A percentile compares a stretch with the other conserved stretches of the same genome.
These are phyloP conservation scores for Caranx ignobilis DNA, from an alignment of 2,113 vertebrate species.

Conservation along the genomic window DNA sequence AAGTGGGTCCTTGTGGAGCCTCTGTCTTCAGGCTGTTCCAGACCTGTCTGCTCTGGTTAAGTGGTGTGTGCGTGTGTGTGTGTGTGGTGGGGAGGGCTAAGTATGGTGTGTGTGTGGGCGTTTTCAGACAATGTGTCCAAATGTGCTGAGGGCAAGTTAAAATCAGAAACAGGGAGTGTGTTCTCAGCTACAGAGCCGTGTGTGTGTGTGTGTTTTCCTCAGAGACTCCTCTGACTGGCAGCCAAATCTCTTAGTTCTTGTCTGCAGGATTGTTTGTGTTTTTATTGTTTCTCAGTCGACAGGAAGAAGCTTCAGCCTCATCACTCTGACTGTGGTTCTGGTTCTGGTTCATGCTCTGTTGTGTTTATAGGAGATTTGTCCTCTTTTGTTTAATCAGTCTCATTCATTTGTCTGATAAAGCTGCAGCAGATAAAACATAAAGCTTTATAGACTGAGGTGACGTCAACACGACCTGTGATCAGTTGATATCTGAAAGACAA, in stretches of 20 bases:
- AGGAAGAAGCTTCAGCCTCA: background rate
- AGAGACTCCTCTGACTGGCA: conserved; percentile 60
- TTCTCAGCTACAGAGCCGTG: conserved; percentile 22
- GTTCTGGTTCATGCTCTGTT: background rate
- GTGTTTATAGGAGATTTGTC: background rate
- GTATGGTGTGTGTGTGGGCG: too few species aligned
- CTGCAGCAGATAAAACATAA: too few species aligned
- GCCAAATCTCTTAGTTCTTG: conserved; percentile 62
- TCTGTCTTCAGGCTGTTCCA: conserved; percentile 69
- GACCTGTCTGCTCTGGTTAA: conserved; percentile 65
- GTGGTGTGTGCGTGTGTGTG: conserved; percentile 52
- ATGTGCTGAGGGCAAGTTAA: conserved; percentile 64
- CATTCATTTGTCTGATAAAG: too few species aligned
- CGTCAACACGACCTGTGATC: too few species aligned
- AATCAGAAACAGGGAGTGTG: conserved; percentile 10
- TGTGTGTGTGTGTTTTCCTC: conserved; percentile 23
- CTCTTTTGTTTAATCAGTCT: too few species aligned
- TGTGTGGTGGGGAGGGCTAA: conserved; percentile 42
- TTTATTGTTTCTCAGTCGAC: conserved; percentile 22
- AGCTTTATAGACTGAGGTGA: too few species aligned
- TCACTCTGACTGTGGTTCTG: background rate
- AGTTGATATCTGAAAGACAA: too few species aligned
- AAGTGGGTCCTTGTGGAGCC: conserved; percentile 64
- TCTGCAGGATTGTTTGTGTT: conserved; percentile 52
- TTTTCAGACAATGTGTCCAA: conserved; percentile 36